Conservation (phyloP, 2,888 invertebrate genomes). For the Drosophila prostipennis region DNA sequence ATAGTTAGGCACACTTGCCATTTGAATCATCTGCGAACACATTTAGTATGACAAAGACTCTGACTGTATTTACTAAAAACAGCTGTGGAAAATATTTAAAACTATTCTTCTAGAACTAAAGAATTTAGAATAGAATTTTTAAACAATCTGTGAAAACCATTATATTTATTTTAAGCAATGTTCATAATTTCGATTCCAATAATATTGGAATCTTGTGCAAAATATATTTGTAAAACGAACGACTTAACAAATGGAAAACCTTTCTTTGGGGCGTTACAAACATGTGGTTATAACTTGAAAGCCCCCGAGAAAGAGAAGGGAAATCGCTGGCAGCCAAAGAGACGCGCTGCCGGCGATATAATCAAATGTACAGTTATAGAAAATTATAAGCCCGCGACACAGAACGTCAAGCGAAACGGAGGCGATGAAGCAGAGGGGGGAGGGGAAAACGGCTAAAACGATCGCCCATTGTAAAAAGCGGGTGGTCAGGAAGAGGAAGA, state of each 20-base stretch:
- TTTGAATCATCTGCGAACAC: not conserved
- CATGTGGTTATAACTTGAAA: slow-evolving; percentile 7
- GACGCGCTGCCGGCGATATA: slow-evolving; percentile 44
- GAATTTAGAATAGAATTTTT: too few species aligned
- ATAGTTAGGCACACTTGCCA: slow-evolving; percentile 16
- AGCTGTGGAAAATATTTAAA: too few species aligned
- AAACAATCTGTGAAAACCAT: too few species aligned
- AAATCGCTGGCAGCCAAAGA: slow-evolving; percentile 24
- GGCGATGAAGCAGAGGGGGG: slow-evolving; percentile 13
- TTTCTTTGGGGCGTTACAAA: slow-evolving; percentile 28
- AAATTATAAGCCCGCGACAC: slow-evolving; percentile 64
- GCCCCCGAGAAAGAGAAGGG: slow-evolving; percentile 22
- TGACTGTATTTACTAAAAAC: too few species aligned
- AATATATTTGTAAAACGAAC: not conserved
- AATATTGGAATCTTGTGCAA: not conserved
- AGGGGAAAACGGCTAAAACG: slow-evolving; percentile 20
- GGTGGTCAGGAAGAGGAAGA: slow-evolving; percentile 1
- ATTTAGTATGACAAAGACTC: too few species aligned
- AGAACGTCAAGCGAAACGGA: slow-evolving; percentile 43
- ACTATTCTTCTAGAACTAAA: too few species aligned
- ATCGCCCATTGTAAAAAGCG: slow-evolving; percentile 35
- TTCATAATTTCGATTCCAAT: not conserved
- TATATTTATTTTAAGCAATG: too few species aligned
- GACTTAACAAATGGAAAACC: not conserved
- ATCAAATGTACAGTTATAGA: slow-evolving; percentile 66